These are phyloP conservation scores for Phyllotreta cruciferae DNA, from an alignment of 2,888 invertebrate genomes.

Conservation along the genomic window DNA sequence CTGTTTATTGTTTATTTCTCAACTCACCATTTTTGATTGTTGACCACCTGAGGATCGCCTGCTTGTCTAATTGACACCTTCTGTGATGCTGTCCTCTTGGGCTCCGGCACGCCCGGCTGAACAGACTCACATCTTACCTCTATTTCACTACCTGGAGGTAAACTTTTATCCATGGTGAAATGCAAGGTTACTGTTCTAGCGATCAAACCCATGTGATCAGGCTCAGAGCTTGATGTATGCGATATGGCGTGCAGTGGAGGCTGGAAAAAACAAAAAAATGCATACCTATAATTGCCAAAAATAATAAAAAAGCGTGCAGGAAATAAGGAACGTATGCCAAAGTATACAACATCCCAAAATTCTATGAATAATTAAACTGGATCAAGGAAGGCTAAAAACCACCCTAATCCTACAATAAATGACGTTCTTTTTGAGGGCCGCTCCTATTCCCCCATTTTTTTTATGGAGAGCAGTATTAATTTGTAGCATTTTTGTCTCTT, in stretches of 20 bases:
- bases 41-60: conserved; percentile 45
- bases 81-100: conserved; percentile 47
- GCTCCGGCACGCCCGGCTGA: conserved; percentile 53
- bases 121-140: conserved; percentile 54
- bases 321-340: no score
- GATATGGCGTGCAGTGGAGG: conserved; percentile 47
- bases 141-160: conserved; percentile 48
- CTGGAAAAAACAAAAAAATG: conserved; percentile 42
- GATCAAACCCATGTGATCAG: conserved; percentile 48
- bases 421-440: no score
- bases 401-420: no score
- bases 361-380: no score
- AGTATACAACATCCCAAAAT: no score
- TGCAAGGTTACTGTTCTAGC: conserved; percentile 49
- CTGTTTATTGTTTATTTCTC: no score
- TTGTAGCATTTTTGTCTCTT: no score
- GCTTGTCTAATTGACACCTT: conserved; percentile 44
- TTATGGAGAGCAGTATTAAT: no score
- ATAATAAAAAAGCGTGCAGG: no score
- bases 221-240: conserved; percentile 50
- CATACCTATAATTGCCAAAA: no score
- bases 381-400: no score
- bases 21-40: conserved; percentile 46
- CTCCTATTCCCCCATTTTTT: no score
- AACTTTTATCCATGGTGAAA: conserved; percentile 49